Evolutionary conservation across 2,113 vertebrate genomes (phyloP).

Genomic region (Thalassarche chlororhynchos): DNA sequence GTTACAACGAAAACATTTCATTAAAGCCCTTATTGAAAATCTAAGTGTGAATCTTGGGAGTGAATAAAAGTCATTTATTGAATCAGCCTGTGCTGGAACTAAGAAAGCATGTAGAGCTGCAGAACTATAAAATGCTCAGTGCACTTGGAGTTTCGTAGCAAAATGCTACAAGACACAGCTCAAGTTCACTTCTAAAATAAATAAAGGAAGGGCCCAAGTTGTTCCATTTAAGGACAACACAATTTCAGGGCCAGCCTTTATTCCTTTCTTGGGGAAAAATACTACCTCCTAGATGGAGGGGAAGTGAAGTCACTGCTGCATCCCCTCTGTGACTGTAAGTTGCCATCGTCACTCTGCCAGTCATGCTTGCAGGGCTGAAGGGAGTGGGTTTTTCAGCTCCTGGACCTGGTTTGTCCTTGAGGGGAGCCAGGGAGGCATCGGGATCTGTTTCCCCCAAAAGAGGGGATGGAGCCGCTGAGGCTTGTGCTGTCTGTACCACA

Average conservation of each 20-base stretch:
- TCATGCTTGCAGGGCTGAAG: background rate
- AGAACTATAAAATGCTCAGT: background rate
- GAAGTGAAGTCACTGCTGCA: background rate
- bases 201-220: background rate
- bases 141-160: background rate
- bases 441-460: background rate
- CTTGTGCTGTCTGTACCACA: background rate
- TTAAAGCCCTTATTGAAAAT: slow-evolving; percentile 22
- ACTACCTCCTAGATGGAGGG: background rate
- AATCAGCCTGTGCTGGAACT: background rate
- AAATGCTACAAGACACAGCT: background rate
- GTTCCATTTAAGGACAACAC: background rate
- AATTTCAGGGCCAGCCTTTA: background rate
- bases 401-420: background rate
- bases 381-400: background rate
- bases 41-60: slow-evolving; percentile 41
- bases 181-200: background rate
- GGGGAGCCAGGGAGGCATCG: background rate
- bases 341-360: background rate
- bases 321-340: background rate
- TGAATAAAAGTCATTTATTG: slow-evolving; percentile 19
- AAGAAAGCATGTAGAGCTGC: background rate
- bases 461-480: background rate
- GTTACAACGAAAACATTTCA: slow-evolving; percentile 48
- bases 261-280: background rate